Evolutionary conservation across 2,113 vertebrate species (phyloP).

Genomic region (Morone saxatilis): DNA sequence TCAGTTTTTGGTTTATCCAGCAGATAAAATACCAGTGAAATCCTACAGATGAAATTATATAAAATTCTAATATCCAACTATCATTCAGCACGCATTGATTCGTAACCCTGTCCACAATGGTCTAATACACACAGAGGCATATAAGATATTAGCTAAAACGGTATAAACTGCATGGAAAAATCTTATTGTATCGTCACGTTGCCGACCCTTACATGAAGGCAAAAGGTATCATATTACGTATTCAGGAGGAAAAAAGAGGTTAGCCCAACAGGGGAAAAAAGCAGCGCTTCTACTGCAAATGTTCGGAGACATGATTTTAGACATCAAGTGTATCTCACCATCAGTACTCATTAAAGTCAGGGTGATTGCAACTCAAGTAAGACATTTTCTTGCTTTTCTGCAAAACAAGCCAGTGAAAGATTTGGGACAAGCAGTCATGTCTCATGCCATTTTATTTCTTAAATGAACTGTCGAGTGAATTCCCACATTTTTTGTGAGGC

Average conservation of each 20-base stretch:
- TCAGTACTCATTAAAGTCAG: constrained; percentile 49
- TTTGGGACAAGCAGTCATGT: constrained; percentile 46
- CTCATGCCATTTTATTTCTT: constrained; percentile 40
- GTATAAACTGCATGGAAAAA: not conserved
- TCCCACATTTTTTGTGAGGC: constrained; percentile 9
- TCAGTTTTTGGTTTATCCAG: not conserved
- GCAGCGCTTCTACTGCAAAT: constrained; percentile 15
- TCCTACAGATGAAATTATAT: not conserved
- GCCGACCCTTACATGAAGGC: not conserved
- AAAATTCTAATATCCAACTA: not conserved
- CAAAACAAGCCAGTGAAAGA: constrained; percentile 60
- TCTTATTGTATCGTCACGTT: not conserved
- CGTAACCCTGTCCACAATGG: not conserved
- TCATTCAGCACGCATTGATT: not conserved
- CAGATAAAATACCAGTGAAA: not conserved
- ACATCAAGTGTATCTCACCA: constrained; percentile 39
- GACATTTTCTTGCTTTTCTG: constrained; percentile 37
- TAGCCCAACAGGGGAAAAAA: constrained; percentile 14
- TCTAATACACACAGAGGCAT: not conserved
- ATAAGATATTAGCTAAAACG: not conserved
- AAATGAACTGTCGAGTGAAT: constrained; percentile 54
- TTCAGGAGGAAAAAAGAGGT: constrained; percentile 30
- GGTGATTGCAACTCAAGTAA: constrained; percentile 25
- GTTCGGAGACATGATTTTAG: constrained; percentile 30
- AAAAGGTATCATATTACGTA: constrained; percentile 5